phyloP scores from a whole-genome alignment of 2,113 vertebrate genomes.

The Rhegmatorhina hoffmannsi region DNA sequence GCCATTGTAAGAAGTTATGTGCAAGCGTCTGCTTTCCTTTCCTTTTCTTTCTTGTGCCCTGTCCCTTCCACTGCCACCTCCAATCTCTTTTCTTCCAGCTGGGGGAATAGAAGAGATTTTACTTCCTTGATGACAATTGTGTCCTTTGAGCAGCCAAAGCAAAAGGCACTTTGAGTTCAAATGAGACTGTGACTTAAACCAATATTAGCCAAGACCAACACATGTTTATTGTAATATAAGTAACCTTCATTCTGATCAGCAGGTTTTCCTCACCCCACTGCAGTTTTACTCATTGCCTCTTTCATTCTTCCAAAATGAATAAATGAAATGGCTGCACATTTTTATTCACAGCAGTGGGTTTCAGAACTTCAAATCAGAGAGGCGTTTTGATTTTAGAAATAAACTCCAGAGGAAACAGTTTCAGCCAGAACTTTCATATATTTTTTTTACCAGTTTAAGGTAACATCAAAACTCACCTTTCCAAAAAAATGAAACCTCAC shows the following conservation, averaged over 20 bases:
- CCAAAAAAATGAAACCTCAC: constrained; percentile 61
- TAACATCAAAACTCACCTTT: constrained; percentile 64
- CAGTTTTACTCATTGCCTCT: constrained; percentile 70
- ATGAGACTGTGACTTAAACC: constrained; percentile 58
- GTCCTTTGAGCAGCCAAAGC: constrained; percentile 66
- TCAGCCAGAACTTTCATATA: constrained; percentile 68
- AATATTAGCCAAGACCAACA: constrained; percentile 72
- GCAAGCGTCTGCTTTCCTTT: constrained; percentile 32
- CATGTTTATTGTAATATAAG: constrained; percentile 68
- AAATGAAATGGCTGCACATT: constrained; percentile 71
- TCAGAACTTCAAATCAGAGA: constrained; percentile 81
- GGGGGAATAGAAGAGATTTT: constrained; percentile 68
- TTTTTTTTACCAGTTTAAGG: constrained; percentile 61
- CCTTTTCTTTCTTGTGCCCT: constrained; percentile 72
- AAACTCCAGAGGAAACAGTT: constrained; percentile 79
- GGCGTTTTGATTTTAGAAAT: constrained; percentile 83
- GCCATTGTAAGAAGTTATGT: constrained; percentile 69
- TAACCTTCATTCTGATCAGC: constrained; percentile 49
- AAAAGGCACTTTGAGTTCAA: constrained; percentile 64
- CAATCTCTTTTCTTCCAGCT: constrained; percentile 67
- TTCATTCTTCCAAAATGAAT: constrained; percentile 75
- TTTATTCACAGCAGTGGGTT: constrained; percentile 76
- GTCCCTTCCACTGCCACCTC: constrained; percentile 64
- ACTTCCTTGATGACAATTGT: constrained; percentile 66
- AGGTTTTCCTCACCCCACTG: constrained; percentile 51